A percentile compares a stretch with the other conserved stretches of the same genome.
Evolutionary conservation across 2,113 vertebrate genomes (phyloP).

Genomic region (Proterorhinus semilunaris): DNA sequence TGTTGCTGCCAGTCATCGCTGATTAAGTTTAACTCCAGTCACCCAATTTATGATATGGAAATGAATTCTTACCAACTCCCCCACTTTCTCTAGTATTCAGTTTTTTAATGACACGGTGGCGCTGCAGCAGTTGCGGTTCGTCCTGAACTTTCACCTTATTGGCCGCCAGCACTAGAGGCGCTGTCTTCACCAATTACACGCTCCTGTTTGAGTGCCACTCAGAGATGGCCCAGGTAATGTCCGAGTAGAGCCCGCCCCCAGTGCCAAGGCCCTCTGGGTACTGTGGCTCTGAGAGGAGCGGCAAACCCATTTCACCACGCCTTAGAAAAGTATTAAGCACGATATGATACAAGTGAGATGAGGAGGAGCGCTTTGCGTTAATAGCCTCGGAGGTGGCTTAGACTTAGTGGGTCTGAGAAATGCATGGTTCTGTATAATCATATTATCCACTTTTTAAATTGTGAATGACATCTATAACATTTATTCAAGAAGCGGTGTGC

Average conservation of each 20-base stretch:
- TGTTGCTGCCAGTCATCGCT: constrained; percentile 41
- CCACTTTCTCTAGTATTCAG: constrained; percentile 52
- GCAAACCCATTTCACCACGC: constrained; percentile 64
- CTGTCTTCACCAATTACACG: constrained; percentile 79
- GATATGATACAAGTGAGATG: constrained; percentile 33
- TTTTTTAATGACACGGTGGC: constrained; percentile 63
- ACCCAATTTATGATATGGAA: constrained; percentile 55
- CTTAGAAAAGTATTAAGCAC: constrained; percentile 60
- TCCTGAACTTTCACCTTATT: constrained; percentile 76
- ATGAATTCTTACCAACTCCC: constrained; percentile 46
- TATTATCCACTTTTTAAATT: constrained; percentile 30
- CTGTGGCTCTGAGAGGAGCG: constrained; percentile 33
- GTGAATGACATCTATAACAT: constrained; percentile 39
- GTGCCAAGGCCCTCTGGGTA: constrained; percentile 30
- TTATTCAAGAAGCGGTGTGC: not conserved
- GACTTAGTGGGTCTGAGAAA: constrained; percentile 26
- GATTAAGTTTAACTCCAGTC: constrained; percentile 64
- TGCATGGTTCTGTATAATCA: constrained; percentile 33
- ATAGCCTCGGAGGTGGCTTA: constrained; percentile 54
- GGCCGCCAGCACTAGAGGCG: constrained; percentile 68
- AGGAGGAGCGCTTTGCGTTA: constrained; percentile 32
- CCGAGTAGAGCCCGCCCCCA: constrained; percentile 58
- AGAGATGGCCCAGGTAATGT: constrained; percentile 72
- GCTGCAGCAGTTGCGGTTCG: constrained; percentile 65
- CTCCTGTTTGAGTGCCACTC: constrained; percentile 71